These are phyloP conservation scores for Metacarcinus magister DNA, from an alignment of 2,888 invertebrate species.

Conservation along the genomic window DNA sequence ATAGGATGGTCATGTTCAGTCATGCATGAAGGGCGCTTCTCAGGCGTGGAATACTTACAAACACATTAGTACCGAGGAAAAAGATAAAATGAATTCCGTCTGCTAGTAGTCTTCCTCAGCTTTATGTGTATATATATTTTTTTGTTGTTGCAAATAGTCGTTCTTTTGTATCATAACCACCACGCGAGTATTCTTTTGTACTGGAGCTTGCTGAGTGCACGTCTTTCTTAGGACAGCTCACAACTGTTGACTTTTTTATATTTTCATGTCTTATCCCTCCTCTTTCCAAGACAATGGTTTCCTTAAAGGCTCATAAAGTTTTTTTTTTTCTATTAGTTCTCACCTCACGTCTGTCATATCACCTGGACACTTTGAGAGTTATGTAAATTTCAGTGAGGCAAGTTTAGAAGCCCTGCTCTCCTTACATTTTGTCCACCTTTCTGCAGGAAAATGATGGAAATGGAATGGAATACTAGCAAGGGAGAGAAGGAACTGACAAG, in stretches of 20 bases:
- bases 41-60: slow-evolving; percentile 27
- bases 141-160: not conserved
- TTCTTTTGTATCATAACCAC: not conserved
- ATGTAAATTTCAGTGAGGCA: not conserved
- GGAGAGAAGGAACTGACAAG: no score
- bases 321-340: not conserved
- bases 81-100: not conserved
- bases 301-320: not conserved
- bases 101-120: not conserved
- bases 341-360: not conserved
- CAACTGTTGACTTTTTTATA: not conserved
- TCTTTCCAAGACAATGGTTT: not conserved
- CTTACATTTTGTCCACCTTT: not conserved
- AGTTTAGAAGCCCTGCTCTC: not conserved
- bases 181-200: not conserved
- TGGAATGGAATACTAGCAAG: no score
- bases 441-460: no score
- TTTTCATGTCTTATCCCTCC: not conserved
- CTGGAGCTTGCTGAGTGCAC: not conserved
- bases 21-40: slow-evolving; percentile 31
- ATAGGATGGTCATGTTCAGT: not conserved
- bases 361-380: not conserved
- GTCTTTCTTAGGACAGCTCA: not conserved
- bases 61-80: slow-evolving; percentile 10
- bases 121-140: not conserved